Conservation (phyloP, 2,113 vertebrate species). For the Hypanus sabinus region DNA sequence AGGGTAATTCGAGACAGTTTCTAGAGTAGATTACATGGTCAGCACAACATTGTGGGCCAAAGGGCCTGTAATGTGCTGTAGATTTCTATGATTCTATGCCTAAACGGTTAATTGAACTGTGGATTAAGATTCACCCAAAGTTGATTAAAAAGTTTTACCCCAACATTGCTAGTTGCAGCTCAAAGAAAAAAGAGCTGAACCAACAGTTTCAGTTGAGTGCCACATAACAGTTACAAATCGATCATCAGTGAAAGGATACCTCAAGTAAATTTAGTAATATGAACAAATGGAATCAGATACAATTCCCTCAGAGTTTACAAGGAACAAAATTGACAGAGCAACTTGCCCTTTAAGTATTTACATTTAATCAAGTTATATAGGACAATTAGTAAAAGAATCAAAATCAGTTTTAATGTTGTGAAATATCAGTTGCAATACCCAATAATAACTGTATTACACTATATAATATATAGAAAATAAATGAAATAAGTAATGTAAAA, state of each 20-base stretch:
- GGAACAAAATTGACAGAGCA: not conserved
- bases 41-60: no score
- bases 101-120: no score
- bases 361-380: not conserved
- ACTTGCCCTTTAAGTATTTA: not conserved
- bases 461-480: no score
- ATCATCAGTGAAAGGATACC: not conserved
- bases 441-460: no score
- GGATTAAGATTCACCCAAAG: no score
- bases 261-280: not conserved
- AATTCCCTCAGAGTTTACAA: not conserved
- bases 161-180: not conserved
- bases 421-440: no score
- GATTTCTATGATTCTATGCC: not conserved
- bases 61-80: no score
- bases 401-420: no score
- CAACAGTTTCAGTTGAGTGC: not conserved
- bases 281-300: not conserved
- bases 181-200: not conserved
- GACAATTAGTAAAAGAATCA: not conserved
- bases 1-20: no score
- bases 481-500: no score
- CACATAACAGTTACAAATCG: not conserved
- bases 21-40: no score
- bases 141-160: not conserved